Evolutionary conservation across 2,797 vertebrate species (phyloP).

Genomic region (Philypnodon macrostomus): DNA sequence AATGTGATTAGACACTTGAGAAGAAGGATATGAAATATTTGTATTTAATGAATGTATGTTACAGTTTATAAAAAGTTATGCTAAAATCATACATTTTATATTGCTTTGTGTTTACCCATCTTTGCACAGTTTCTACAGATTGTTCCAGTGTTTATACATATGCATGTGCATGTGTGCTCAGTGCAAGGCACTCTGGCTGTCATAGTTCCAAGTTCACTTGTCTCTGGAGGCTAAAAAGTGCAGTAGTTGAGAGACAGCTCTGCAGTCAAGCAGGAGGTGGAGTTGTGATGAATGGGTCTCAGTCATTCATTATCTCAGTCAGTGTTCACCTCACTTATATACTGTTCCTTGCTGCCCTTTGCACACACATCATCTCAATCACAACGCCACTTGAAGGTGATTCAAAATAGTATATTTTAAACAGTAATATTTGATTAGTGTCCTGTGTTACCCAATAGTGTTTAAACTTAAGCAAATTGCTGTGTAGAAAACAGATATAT

Average conservation of each 20-base stretch:
- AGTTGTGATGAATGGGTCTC: conserved; percentile 50
- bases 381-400: not conserved
- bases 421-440: conserved; percentile 6
- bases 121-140: not conserved
- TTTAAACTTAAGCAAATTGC: too few species aligned
- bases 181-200: conserved; percentile 37
- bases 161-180: conserved; percentile 26
- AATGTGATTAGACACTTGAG: too few species aligned
- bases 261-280: conserved; percentile 18
- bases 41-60: too few species aligned
- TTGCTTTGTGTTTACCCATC: not conserved
- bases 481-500: not conserved
- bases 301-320: conserved; percentile 35
- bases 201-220: conserved; percentile 56
- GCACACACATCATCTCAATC: conserved; percentile 16
- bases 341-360: conserved; percentile 21
- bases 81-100: not conserved
- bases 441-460: too few species aligned
- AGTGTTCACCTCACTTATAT: conserved; percentile 13
- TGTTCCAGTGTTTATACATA: conserved; percentile 10
- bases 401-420: conserved; percentile 22
- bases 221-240: conserved; percentile 48
- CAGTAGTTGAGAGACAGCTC: conserved; percentile 54
- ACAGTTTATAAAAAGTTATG: too few species aligned
- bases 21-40: too few species aligned